Conservation (phyloP, 1,140 invertebrate genomes). For the Magallana angulata region DNA sequence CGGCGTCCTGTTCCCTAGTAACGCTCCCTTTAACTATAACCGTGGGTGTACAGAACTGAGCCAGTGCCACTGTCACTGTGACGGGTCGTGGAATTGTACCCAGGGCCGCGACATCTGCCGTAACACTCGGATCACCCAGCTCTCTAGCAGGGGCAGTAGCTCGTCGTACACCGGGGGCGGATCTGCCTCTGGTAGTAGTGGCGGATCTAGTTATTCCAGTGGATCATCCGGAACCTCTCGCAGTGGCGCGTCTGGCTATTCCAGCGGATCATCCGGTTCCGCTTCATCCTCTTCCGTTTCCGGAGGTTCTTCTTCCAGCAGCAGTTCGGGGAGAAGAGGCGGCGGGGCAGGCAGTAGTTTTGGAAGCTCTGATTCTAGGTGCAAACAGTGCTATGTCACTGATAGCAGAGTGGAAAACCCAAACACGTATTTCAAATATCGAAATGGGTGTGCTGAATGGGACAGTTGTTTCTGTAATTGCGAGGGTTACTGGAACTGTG, state of each 20-base stretch:
- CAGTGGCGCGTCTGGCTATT: neutral
- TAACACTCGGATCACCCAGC: neutral
- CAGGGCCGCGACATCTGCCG: constrained; percentile 27
- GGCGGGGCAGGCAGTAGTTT: neutral
- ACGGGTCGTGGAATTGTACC: constrained; percentile 41
- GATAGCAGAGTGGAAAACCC: neutral
- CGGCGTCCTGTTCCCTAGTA: constrained; percentile 18
- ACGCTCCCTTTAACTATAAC: constrained; percentile 28
- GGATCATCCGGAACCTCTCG: neutral
- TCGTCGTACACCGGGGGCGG: neutral
- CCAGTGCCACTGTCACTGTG: constrained; percentile 32
- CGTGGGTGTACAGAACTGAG: constrained; percentile 40
- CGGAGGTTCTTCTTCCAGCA: neutral
- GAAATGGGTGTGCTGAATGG: constrained; percentile 48
- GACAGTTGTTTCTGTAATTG: constrained; percentile 54
- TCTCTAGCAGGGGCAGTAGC: neutral
- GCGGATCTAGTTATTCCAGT: neutral
- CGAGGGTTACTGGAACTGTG: constrained; percentile 54
- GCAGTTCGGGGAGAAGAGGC: neutral
- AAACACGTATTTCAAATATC: constrained; percentile 51
- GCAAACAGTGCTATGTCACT: neutral
- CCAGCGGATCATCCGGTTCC: neutral
- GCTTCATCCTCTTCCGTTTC: neutral
- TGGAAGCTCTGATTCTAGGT: neutral
- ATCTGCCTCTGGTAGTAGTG: neutral